Evolutionary conservation across 1,140 invertebrate genomes (phyloP).

Genomic region (Sycophaga agraensis): DNA sequence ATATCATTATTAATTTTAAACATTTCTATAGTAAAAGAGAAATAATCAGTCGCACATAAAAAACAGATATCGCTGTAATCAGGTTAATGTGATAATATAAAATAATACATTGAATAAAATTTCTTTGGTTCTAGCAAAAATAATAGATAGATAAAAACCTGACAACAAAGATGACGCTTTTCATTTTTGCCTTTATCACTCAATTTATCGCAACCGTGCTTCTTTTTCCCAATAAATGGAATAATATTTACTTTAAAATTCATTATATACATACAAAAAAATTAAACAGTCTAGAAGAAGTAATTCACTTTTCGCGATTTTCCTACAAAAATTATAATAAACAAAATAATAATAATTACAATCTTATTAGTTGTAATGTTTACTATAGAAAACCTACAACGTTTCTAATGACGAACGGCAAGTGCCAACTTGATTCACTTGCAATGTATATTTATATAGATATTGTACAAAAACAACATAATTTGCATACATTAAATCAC

Average conservation of each 20-base stretch:
- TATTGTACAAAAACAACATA: conserved; percentile 28
- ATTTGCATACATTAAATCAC: conserved; percentile 16
- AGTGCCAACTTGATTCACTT: not conserved
- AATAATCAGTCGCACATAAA: conserved; percentile 15
- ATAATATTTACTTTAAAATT: conserved; percentile 22
- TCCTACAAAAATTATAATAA: not conserved
- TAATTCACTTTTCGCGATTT: too few relatives aligned
- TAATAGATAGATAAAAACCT: conserved; percentile 22
- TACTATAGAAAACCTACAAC: conserved; percentile 21
- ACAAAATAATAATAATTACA: not conserved
- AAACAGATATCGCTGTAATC: conserved; percentile 7
- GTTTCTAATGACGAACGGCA: conserved; percentile 1
- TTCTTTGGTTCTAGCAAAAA: conserved; percentile 31
- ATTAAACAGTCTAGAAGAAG: conserved; percentile 13
- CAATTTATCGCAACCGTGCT: conserved; percentile 15
- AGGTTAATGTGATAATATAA: conserved; percentile 4
- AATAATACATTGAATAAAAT: conserved; percentile 23
- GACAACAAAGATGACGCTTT: conserved; percentile 12
- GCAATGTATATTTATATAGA: conserved; percentile 9
- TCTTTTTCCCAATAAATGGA: conserved; percentile 19
- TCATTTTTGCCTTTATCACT: conserved; percentile 15
- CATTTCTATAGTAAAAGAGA: not conserved
- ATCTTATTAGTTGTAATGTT: too few relatives aligned
- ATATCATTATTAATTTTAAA: conserved; percentile 4
- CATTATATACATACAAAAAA: conserved; percentile 28